Base-by-base conservation (phyloP, 2,113 vertebrate species). In the Platichthys flesus region DNA sequence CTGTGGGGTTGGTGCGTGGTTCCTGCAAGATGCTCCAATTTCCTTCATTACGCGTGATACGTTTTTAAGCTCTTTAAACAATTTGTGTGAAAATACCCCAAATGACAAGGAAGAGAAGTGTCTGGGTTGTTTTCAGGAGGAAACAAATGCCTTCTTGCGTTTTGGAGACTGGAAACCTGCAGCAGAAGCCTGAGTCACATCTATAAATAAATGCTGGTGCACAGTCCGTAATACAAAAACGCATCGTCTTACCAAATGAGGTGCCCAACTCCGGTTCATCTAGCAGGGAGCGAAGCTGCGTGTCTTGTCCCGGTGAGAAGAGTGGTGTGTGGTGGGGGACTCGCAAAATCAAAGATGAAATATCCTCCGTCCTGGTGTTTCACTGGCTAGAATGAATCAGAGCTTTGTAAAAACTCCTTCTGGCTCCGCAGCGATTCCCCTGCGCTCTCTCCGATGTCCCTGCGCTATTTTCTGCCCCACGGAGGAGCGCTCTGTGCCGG, bases 241-340 rank as follows among this genome's bases (percentile, higher is more conserved):
- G 24, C 9, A 23, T 47, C n/a, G 23, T 51, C 94, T 94, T 85
- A 95, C 94, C 91, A 82, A 91, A 90, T 89, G 84, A 92, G 82
- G 82, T 84, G 79, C 72, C 90, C 87, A 92, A 87, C 83, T 90
- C 89, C 86, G 75, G 90, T 63, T 89, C 93, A 94, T 94, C 89
- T 89, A 93, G 90, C 37, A 87, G 67, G 37, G 86, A 78, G 75
- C 76, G 76, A 76, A 74, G 77, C 88, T 67, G 89, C 83, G 84
- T 72, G 81, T 87, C 79, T 85, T 58, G 90, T 81, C 82, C 90
- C 85, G 77, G 70, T 58, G 77, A 84, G 81, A 77, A 78, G 80
- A 83, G 76, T 56, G 56, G 61, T 56, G 56, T 9, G 5, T 6
- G 31, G 31, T 23, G 14, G 66, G 74, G 49, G 60, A 54, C 52